Evolutionary conservation across 2,888 invertebrate species (phyloP), one percentile per base, ranked within the genome.

Genomic region (Lasioglossum lativentre): DNA sequence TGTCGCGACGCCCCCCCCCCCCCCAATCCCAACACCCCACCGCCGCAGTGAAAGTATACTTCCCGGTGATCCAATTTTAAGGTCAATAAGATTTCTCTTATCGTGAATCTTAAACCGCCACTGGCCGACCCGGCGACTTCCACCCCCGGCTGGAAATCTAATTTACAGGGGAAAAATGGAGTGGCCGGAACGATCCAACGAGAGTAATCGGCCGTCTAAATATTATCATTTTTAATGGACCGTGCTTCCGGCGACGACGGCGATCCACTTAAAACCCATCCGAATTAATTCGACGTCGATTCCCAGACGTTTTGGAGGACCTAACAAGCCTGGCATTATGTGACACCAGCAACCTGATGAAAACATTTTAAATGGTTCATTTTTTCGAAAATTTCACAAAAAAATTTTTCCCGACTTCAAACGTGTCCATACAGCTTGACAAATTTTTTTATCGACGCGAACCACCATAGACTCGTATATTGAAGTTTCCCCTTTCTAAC

Each of bases 251-350:
- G 8, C 73, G 70, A 45, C 73, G 70, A 45, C 79, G 78, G 74
- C 82, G 72, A 76, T 74, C 73, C 85, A 85, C 86, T 91, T 84
- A 90, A 90, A 90, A 86, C 81, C 85, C 77, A 75, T 79, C 80
- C 87, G 90, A 91, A 92, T 91, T 89, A 92, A 92, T 92, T 91
- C 86, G 88, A 85, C 59, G 81, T 86, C 83, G 82, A 92, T 92
- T 92, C 87, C 10, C 75, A 85, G 80, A 88, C 89, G 89, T 92
- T 92, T 89, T 86, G 4, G 14, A 59, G 71, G 66, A 56, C n/a
- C 45, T 68, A 47, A 19, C 52, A 6, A 23, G 19, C 19, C 34
- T 34, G 3, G 34, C 34, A 34, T 34, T 1, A 1, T 34, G 34
- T 34, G 34, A 34, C 34, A 34, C 34, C 34, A 34, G 34, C 40